Conservation (phyloP, 2,888 invertebrate species). For the Listrodromus nycthemerus region DNA sequence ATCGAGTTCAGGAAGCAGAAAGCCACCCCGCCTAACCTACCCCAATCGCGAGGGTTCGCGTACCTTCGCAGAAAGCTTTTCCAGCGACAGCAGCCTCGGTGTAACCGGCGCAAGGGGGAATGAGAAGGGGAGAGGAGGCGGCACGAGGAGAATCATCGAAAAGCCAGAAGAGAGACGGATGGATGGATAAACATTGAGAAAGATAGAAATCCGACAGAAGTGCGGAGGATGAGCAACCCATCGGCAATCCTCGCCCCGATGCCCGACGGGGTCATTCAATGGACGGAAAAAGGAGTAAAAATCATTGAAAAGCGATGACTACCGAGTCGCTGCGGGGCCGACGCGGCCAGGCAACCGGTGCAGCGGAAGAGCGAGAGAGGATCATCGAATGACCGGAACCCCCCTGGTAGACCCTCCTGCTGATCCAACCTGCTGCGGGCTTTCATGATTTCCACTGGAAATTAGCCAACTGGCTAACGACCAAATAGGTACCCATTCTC, state of each 20-base stretch:
- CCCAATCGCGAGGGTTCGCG: conserved; percentile 80
- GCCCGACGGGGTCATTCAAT: conserved; percentile 81
- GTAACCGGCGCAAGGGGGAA: conserved; percentile 30
- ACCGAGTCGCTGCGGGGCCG: conserved; percentile 68
- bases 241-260: conserved; percentile 72
- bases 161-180: conserved; percentile 40
- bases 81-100: conserved; percentile 45
- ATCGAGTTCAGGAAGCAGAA: conserved; percentile 71
- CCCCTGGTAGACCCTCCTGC: conserved; percentile 67
- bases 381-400: conserved; percentile 83
- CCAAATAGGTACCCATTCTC: conserved; percentile 80
- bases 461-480: conserved; percentile 85
- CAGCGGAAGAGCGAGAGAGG: conserved; percentile 71
- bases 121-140: conserved; percentile 66
- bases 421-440: conserved; percentile 75
- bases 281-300: conserved; percentile 81
- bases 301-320: conserved; percentile 84
- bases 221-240: conserved; percentile 69
- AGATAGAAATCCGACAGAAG: conserved; percentile 61
- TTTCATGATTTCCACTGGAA: conserved; percentile 84
- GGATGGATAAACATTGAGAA: conserved; percentile 49
- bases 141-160: conserved; percentile 63
- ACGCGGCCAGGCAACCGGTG: conserved; percentile 71
- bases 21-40: conserved; percentile 79
- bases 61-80: conserved; percentile 57